These are phyloP conservation scores for Pachyramphus minor DNA, from an alignment of 2,113 vertebrate genomes.

Conservation along the genomic window DNA sequence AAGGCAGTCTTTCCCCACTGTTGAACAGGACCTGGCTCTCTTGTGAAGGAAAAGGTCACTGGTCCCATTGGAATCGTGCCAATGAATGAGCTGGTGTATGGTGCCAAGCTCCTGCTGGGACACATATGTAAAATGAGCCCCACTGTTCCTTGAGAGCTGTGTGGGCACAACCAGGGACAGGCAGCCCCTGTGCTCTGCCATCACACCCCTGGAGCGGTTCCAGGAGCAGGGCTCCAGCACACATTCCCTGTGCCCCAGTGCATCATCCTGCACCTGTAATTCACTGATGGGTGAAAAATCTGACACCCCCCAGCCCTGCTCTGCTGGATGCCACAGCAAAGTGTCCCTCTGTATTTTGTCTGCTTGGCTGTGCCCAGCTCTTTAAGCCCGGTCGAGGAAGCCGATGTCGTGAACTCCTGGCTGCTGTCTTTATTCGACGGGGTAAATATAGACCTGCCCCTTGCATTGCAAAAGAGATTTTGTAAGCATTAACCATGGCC, in stretches of 20 bases:
- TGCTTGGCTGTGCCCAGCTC: neutral
- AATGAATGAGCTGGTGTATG: neutral
- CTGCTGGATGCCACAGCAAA: no score
- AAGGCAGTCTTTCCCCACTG: neutral
- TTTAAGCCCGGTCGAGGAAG: neutral
- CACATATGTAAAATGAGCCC: neutral
- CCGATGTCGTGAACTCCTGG: neutral
- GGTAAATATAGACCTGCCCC: slow-evolving; percentile 62
- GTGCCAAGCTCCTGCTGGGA: neutral
- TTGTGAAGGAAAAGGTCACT: accelerated
- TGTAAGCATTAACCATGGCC: neutral
- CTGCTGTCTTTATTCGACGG: neutral
- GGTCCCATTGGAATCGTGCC: accelerated
- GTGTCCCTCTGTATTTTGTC: neutral
- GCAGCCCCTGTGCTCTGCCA: accelerated
- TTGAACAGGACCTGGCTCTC: neutral
- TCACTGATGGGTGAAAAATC: neutral
- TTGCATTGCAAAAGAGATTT: neutral
- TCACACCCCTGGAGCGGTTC: accelerated
- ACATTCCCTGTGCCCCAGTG: accelerated
- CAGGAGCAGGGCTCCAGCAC: neutral
- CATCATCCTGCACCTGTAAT: neutral
- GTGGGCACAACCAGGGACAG: no score
- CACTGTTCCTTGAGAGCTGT: neutral
- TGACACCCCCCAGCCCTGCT: accelerated